Evolutionary conservation across 37 sponge, comb jelly and placozoan species (phyloP).

Genomic region (Halisarca cf. caerulea): DNA sequence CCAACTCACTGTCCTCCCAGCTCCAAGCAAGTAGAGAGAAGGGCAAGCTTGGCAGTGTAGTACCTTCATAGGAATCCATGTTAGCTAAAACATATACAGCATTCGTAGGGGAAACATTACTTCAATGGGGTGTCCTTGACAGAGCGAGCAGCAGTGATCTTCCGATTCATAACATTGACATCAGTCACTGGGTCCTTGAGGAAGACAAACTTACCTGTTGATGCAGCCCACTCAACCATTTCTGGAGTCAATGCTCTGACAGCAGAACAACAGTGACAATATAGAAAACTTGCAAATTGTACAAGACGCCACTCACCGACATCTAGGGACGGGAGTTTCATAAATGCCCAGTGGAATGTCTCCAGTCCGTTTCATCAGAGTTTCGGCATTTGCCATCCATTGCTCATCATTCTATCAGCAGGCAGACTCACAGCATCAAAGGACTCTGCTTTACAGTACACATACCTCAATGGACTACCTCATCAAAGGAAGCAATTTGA

Average conservation of each 20-base stretch:
- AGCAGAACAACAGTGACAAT: not conserved
- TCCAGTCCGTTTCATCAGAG: slow-evolving; percentile 78
- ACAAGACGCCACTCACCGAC: slow-evolving; percentile 43
- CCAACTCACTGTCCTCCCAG: slow-evolving; percentile 72
- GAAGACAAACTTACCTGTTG: slow-evolving; percentile 74
- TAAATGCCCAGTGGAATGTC: slow-evolving; percentile 84
- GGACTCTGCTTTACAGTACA: not conserved
- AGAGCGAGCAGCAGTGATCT: slow-evolving; percentile 65
- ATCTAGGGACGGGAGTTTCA: slow-evolving; percentile 84
- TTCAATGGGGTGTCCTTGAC: slow-evolving; percentile 57
- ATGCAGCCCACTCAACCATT: slow-evolving; percentile 82
- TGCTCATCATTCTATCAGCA: slow-evolving; percentile 68
- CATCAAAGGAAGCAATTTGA: slow-evolving; percentile 76
- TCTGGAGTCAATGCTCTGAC: slow-evolving; percentile 70
- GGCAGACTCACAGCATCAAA: not conserved
- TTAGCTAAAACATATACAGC: slow-evolving; percentile 3
- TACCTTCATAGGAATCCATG: slow-evolving; percentile 25
- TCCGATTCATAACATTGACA: slow-evolving; percentile 37
- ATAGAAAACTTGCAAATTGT: not conserved
- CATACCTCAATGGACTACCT: slow-evolving; percentile 39
- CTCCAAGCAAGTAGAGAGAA: slow-evolving; percentile 61
- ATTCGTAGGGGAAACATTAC: slow-evolving; percentile 22
- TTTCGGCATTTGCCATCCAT: slow-evolving; percentile 79
- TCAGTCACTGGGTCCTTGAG: slow-evolving; percentile 80
- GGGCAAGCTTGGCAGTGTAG: slow-evolving; percentile 78